Evolutionary conservation across 1,140 invertebrate genomes (phyloP).

Genomic region (Drosophila ironensis): DNA sequence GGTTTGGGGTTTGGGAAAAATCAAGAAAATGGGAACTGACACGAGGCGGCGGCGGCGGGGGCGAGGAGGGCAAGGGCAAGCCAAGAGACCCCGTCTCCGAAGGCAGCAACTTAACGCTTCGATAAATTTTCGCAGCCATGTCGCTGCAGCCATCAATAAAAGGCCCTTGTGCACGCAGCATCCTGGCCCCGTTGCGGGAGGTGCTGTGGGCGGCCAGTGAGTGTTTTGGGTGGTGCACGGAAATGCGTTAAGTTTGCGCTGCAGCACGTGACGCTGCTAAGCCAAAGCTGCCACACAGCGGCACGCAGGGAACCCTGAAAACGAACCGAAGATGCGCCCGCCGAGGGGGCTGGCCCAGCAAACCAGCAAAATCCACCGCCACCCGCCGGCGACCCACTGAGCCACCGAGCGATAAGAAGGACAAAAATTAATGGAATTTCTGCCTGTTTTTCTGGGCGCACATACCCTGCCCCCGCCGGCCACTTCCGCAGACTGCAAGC

Average conservation of each 20-base stretch:
- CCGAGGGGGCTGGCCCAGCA: no score
- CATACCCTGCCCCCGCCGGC: background rate
- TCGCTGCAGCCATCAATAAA: conserved; percentile 65
- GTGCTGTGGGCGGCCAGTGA: background rate
- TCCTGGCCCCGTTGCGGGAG: background rate
- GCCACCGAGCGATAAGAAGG: conserved; percentile 68
- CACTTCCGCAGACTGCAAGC: no score
- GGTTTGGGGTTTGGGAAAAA: background rate
- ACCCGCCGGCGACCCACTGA: conserved; percentile 13
- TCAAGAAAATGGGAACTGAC: background rate
- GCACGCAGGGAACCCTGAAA: conserved; percentile 64
- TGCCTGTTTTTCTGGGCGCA: conserved; percentile 63
- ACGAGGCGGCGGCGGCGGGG: no score
- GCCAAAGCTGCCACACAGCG: conserved; percentile 76
- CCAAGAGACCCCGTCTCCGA: conserved; percentile 52
- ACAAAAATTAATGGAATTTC: conserved; percentile 80
- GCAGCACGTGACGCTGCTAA: conserved; percentile 75
- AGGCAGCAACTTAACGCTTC: conserved; percentile 77
- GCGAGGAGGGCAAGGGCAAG: background rate
- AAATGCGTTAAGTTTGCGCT: conserved; percentile 79
- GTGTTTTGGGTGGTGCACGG: conserved; percentile 49
- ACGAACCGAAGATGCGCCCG: conserved; percentile 25
- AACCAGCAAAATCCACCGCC: no score
- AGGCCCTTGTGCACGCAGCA: conserved; percentile 72
- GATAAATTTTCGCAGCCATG: conserved; percentile 75